Evolutionary conservation across 2,113 vertebrate species (phyloP).

Genomic region (Porphyrio hochstetteri): DNA sequence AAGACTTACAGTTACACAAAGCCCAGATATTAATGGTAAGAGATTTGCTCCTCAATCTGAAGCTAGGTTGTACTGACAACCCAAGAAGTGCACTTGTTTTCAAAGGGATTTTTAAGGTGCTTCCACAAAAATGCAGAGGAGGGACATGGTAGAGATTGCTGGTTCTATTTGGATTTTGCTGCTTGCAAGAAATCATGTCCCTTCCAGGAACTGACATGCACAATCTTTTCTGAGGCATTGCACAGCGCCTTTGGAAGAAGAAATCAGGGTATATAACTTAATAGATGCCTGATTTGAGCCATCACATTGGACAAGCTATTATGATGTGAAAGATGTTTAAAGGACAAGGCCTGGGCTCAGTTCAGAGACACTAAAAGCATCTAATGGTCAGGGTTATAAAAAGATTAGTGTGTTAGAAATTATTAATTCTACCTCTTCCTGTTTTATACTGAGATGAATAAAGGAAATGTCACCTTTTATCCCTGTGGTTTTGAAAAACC

Average conservation of each 20-base stretch:
- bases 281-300: neutral
- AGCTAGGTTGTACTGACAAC: neutral
- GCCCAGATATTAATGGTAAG: neutral
- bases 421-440: slow-evolving; percentile 15
- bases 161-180: neutral
- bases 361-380: neutral
- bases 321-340: neutral
- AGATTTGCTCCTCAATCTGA: neutral
- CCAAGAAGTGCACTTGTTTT: neutral
- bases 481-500: neutral
- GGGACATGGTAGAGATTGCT: neutral
- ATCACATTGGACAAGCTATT: neutral
- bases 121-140: neutral
- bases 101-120: neutral
- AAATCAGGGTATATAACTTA: neutral
- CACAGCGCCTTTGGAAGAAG: neutral
- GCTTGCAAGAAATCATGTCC: neutral
- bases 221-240: slow-evolving; percentile 4
- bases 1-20: neutral
- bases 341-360: neutral
- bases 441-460: neutral
- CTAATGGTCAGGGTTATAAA: neutral
- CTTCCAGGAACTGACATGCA: neutral
- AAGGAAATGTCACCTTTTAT: slow-evolving; percentile 2
- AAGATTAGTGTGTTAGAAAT: neutral